Conservation (phyloP, 2,797 vertebrate genomes). For the Xerus rutilus region DNA sequence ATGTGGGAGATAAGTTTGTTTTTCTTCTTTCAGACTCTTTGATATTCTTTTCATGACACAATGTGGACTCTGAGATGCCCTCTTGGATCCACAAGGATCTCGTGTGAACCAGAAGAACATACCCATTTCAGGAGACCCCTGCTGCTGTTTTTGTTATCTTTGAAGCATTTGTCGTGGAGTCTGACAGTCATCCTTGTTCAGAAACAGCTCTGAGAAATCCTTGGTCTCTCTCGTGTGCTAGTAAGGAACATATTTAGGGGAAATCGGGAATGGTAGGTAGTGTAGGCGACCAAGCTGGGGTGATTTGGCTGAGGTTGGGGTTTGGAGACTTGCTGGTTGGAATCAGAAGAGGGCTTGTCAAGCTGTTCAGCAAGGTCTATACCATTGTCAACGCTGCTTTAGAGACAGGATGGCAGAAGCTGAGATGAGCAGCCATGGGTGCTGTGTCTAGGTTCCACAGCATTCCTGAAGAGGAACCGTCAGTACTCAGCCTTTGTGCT, state of each 20-base stretch:
- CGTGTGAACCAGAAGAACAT: background rate
- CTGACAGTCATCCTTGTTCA: background rate
- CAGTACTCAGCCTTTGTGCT: background rate
- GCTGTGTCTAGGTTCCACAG: background rate
- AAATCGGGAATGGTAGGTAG: background rate
- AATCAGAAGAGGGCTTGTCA: background rate
- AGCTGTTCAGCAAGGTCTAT: background rate
- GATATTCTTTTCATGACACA: conserved; percentile 20
- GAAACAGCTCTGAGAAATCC: conserved; percentile 21
- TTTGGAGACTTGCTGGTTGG: background rate
- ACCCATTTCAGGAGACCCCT: background rate
- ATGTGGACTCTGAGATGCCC: background rate
- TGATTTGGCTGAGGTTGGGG: background rate
- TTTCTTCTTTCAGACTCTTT: conserved; percentile 26
- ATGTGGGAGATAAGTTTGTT: conserved; percentile 58
- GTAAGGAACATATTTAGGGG: background rate
- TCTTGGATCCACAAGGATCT: background rate
- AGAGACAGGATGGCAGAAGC: accelerated
- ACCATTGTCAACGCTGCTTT: background rate
- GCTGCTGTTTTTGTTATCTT: conserved; percentile 8
- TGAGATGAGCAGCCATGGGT: background rate
- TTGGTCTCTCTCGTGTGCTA: background rate
- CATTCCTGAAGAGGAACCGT: background rate
- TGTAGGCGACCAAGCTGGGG: background rate
- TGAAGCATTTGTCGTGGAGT: background rate